phyloP scores from a whole-genome alignment of 2,113 vertebrate species.

The Astur gentilis region DNA sequence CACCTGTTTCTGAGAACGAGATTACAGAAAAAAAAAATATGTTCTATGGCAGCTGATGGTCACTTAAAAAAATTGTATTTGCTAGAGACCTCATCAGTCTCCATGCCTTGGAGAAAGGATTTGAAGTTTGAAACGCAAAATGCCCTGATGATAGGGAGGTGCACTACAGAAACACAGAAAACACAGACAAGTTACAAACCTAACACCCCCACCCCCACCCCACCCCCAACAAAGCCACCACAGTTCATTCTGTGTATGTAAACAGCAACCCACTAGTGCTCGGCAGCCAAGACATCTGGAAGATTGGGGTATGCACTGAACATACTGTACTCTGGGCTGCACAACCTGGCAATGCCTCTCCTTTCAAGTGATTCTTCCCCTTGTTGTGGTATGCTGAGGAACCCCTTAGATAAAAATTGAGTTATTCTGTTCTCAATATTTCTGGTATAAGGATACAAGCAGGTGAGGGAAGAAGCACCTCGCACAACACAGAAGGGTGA shows the following conservation, averaged over 20 bases:
- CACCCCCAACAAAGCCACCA: not conserved
- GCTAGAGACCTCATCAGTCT: not conserved
- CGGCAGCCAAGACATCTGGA: not conserved
- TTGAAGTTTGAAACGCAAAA: not conserved
- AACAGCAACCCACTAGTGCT: not conserved
- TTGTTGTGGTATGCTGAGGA: not conserved
- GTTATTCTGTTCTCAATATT: not conserved
- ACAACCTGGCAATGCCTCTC: fast-evolving
- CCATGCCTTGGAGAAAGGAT: not conserved
- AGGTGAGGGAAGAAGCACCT: not conserved
- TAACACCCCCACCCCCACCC: not conserved
- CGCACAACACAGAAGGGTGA: not conserved
- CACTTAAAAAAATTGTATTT: not conserved
- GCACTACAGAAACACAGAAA: not conserved
- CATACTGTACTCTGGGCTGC: not conserved
- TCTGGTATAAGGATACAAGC: not conserved
- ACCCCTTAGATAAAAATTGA: not conserved
- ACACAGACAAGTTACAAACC: not conserved
- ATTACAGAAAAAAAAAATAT: not conserved
- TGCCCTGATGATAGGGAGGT: not conserved
- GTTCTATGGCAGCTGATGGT: not conserved
- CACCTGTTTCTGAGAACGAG: not conserved
- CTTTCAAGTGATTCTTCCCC: not conserved
- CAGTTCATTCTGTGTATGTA: not conserved
- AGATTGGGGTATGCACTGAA: not conserved